Conservation (phyloP, 2,797 vertebrate species). For the Molossus alvarezi region DNA sequence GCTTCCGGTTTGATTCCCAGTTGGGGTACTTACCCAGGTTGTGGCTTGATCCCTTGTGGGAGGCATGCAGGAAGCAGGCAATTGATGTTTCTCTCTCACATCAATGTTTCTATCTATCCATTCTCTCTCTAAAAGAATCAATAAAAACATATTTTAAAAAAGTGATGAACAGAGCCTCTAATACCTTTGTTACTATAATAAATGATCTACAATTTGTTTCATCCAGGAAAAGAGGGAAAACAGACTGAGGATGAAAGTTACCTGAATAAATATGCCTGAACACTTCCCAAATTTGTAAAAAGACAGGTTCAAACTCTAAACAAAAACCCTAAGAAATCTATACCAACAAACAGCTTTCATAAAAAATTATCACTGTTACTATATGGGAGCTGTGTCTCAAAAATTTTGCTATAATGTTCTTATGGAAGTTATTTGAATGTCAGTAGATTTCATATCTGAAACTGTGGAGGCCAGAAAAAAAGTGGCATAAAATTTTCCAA, state of each 20-base stretch:
- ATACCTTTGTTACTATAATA: background rate
- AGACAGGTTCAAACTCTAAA: slow-evolving; percentile 21
- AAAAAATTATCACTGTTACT: background rate
- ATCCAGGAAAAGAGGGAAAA: slow-evolving; percentile 16
- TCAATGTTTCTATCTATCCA: no score
- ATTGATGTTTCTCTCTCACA: no score
- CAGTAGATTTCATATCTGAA: slow-evolving; percentile 28
- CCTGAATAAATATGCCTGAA: slow-evolving; percentile 37
- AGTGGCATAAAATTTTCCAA: slow-evolving; percentile 30
- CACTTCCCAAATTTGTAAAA: background rate
- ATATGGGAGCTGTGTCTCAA: background rate
- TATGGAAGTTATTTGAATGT: background rate
- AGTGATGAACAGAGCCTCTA: background rate
- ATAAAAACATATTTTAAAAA: no score
- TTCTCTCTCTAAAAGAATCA: no score
- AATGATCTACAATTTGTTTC: slow-evolving; percentile 19
- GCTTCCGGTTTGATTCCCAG: no score
- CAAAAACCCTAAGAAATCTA: slow-evolving; percentile 29
- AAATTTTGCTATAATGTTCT: background rate
- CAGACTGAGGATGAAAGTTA: background rate
- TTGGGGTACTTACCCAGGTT: no score
- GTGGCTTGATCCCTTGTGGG: no score
- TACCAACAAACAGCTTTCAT: background rate
- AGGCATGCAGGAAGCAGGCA: no score
- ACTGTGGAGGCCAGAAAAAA: background rate